Base-by-base conservation (phyloP, 2,113 vertebrate species). In the Porphyrio hochstetteri region DNA sequence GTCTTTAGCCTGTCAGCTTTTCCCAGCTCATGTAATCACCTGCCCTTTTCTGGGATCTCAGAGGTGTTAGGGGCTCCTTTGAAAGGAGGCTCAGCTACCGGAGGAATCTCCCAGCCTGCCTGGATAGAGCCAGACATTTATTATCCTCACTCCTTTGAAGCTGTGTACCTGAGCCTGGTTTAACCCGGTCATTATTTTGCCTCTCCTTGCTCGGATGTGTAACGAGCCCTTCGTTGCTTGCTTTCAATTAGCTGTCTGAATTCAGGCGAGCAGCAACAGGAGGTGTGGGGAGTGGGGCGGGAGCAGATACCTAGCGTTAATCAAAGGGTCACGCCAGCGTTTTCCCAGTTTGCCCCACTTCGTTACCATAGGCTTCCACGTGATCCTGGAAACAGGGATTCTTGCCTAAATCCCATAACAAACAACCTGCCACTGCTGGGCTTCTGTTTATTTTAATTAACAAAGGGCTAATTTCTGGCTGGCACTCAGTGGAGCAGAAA, bases 111-210 rank as follows among this genome's bases (percentile, higher is more conserved):
- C 77, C 70, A 76, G 48, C 40, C 83, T 68, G 68, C 29, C 65
- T 75, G 48, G 33, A 31, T 79, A 88, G 44, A 86, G 21, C 27
- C 68, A 70, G 82, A 57, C 70, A n/a, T 69, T 69, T 92, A 40
- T 91, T 96, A 96, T 82, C 50, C 84, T 91, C 44, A 14, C 7
- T 82, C 33, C 81, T 96, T 92, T 82, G 94, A 96, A 96, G 88
- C 7, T 28, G 14, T 11, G 0, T 92, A 94, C 89, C 94, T 95
- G 80, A 89, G 74, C 60, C 74, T 40, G 57, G 61, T 86, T 96
- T 95, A 94, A 85, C 57, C 18, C 1, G 55, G 44, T 92, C 80
- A 53, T 92, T 84, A 84, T 95, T 87, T 91, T 53, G 74, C 89
- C 87, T 71, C 78, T 89, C 5, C 65, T 92, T 81, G 38, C 81